Conservation (phyloP, 2,797 vertebrate genomes). For the Morus bassanus region DNA sequence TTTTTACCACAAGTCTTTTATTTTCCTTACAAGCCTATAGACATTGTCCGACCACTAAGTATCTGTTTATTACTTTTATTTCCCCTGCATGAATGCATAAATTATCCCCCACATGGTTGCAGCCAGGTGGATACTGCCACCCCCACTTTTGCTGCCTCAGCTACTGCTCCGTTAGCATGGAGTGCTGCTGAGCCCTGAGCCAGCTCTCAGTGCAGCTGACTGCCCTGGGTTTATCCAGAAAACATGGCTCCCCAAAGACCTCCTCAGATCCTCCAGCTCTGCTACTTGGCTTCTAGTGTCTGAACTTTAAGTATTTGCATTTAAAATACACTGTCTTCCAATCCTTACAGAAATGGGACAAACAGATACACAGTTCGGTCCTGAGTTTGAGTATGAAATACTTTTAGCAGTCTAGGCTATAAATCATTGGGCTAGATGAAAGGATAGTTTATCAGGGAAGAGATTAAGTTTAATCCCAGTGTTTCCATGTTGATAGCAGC, state of each 20-base stretch:
- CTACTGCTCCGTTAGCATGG: rapidly evolving
- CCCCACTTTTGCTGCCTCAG: neutral
- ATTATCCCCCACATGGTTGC: neutral
- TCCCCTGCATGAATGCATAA: neutral
- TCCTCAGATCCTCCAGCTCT: neutral
- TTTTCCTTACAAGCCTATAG: neutral
- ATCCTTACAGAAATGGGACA: neutral
- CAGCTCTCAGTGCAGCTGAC: neutral
- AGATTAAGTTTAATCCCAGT: slow-evolving; percentile 51
- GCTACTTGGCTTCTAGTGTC: neutral
- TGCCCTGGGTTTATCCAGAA: neutral
- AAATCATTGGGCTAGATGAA: slow-evolving; percentile 18
- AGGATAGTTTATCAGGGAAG: slow-evolving; percentile 37
- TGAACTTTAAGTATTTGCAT: neutral
- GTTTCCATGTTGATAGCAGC: slow-evolving; percentile 2
- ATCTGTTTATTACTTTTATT: neutral
- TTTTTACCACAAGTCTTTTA: neutral
- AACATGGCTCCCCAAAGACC: neutral
- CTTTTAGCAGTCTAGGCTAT: neutral
- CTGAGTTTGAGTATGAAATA: neutral
- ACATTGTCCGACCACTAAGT: neutral
- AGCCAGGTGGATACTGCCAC: neutral
- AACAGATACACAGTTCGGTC: neutral
- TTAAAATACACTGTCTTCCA: neutral
- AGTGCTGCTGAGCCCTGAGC: neutral